Percentiles rank a stretch among this genome's conserved stretches.
Evolutionary conservation across 2,888 invertebrate genomes (phyloP).

Genomic region (Synanthedon tipuliformis): DNA sequence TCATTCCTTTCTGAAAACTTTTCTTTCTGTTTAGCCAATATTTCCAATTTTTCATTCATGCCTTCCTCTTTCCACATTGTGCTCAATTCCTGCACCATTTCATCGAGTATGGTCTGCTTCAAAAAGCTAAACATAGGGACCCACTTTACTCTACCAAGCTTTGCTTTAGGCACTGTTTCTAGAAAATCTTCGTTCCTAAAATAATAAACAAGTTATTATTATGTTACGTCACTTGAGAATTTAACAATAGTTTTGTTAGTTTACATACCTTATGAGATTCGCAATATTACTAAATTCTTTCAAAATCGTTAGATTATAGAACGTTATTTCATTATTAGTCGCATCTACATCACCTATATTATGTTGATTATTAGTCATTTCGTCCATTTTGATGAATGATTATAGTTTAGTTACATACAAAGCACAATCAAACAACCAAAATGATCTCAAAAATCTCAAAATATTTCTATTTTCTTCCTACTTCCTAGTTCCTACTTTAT

Average conservation of each 20-base stretch:
- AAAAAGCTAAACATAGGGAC: constrained; percentile 52
- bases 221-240: background rate
- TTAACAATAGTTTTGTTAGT: background rate
- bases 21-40: constrained; percentile 49
- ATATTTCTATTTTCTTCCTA: too few species aligned
- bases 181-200: constrained; percentile 58
- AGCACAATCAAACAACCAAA: too few species aligned
- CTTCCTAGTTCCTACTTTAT: too few species aligned
- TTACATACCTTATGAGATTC: constrained; percentile 42
- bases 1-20: constrained; percentile 38
- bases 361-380: constrained; percentile 23
- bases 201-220: constrained; percentile 1
- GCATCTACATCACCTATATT: constrained; percentile 27
- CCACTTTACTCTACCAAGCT: constrained; percentile 54
- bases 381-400: constrained; percentile 22
- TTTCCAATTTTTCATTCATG: constrained; percentile 46
- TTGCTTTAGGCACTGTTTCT: constrained; percentile 50
- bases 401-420: too few species aligned
- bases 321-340: constrained; percentile 32
- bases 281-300: constrained; percentile 56
- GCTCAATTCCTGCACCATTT: constrained; percentile 51
- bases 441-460: too few species aligned
- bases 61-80: constrained; percentile 60
- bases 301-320: constrained; percentile 50
- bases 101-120: constrained; percentile 48